Percentiles rank a stretch among this genome's conserved stretches.
phyloP scores from a whole-genome alignment of 1,140 invertebrate genomes.

The Pogonomyrmex barbatus region DNA sequence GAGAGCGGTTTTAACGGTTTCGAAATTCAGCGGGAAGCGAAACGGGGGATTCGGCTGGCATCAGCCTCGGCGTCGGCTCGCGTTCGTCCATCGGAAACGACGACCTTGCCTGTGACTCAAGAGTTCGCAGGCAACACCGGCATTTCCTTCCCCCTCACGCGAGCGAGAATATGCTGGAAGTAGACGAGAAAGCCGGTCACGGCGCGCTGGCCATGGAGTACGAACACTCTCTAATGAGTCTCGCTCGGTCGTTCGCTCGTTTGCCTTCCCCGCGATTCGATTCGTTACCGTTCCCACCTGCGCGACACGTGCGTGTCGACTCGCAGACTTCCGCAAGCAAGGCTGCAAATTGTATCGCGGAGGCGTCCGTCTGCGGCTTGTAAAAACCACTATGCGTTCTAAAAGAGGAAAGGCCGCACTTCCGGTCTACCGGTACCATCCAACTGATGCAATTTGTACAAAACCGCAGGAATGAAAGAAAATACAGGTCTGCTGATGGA shows the following conservation, averaged over 20 bases:
- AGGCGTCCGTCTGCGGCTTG: slow-evolving; percentile 1
- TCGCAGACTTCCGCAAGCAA: slow-evolving; percentile 34
- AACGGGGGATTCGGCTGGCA: neutral
- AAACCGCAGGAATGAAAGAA: neutral
- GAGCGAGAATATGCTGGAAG: slow-evolving; percentile 80
- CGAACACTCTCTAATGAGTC: slow-evolving; percentile 86
- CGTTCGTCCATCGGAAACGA: slow-evolving; percentile 57
- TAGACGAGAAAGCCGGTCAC: slow-evolving; percentile 86
- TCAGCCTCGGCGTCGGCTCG: neutral
- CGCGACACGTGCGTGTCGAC: slow-evolving; percentile 48
- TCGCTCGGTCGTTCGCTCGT: slow-evolving; percentile 80
- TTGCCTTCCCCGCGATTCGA: slow-evolving; percentile 81
- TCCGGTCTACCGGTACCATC: neutral
- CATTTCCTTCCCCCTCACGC: slow-evolving; percentile 80
- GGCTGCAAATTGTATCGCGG: slow-evolving; percentile 16
- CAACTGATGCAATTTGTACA: neutral
- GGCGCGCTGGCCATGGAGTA: slow-evolving; percentile 85
- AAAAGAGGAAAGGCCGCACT: neutral
- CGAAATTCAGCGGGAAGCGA: neutral
- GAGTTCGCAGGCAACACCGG: slow-evolving; percentile 74
- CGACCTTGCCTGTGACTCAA: slow-evolving; percentile 82
- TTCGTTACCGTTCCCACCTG: slow-evolving; percentile 75
- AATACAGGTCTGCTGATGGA: neutral
- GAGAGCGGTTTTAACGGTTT: slow-evolving; percentile 13
- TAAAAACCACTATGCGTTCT: slow-evolving; percentile 16